Evolutionary conservation across 2,797 vertebrate species (phyloP), one percentile per base, ranked within the genome.

Genomic region (Betta splendens): DNA sequence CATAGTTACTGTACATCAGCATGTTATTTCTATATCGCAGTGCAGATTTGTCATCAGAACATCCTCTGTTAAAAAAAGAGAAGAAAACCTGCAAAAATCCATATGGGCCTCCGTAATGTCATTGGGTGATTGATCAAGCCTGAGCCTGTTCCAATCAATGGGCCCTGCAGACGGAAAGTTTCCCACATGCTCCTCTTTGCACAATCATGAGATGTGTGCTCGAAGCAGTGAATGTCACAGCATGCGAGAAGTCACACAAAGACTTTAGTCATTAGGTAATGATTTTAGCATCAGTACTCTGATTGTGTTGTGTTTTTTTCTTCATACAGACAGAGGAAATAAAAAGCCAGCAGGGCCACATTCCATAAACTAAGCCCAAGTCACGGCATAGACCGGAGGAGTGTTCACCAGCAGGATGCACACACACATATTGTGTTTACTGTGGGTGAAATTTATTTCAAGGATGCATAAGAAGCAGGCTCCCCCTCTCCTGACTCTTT

Each of bases 241-340:
- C 83, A 73, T 78, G 85, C 48, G 68, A 46, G 59, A 73, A 81
- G 70, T 44, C 67, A 37, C 46, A 85, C 77, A 84, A 86, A 85
- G 81, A 56, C 75, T 83, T 69, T 49, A 86, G 81, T 85, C 83
- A 86, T 88, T 88, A 87, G 81, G 55, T 87, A 87, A 89, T 89
- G 83, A 85, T 88, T 89, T 87, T 79, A 83, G 82, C 87, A 80
- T 81, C 80, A 70, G 69, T 47, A 16, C 81, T 64, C 71, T 86
- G 85, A 89, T 89, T 84, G 81, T 80, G 54, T 83, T 82, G 64
- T 75, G 73, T 73, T 80, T 81, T 65, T 83, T 77, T 75, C n/a
- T 26, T 13, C 33, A 6, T 33, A 35, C 69, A 81, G 78, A 55
- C 64, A 32, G 80, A 80, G 80, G 85, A 87, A 90, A 86, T 86